Base-by-base conservation (phyloP, 2,888 invertebrate species). In the Lycaena phlaeas region DNA sequence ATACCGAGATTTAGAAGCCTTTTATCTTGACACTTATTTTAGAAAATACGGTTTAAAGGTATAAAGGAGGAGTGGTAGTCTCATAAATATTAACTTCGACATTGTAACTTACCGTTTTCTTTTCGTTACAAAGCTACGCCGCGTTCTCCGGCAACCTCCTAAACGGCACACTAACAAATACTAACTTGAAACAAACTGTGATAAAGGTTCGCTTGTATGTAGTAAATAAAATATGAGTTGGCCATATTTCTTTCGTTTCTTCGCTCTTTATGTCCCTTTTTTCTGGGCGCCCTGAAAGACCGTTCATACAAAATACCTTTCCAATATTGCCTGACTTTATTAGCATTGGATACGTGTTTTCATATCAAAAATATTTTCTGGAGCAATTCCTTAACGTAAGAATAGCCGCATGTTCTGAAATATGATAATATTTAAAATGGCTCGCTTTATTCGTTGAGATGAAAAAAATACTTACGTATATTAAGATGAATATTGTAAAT, bases 211-310 rank as follows among this genome's bases (percentile, higher is more conserved):
- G 68, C 82, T 82, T 84, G 82, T 79, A 73, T 77, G 75, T 74
- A 79, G 82, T 82, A 84, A 84, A 85, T 84, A 85, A 84, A 79
- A 84, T 82, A 85, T 82, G 76, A 78, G 76, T 78, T 73, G 73
- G 66, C 70, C 76, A 77, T 82, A 78, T 78, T 79, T 81, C 76
- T 73, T 79, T 77, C 75, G 74, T 75, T 78, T 78, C 73, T 76
- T 73, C 65, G 57, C 64, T 59, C 76, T 76, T 82, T 81, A 79
- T 72, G 70, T 63, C 71, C 76, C 64, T 70, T 76, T 78, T 76
- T 75, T 76, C 68, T 75, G 70, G 73, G 68, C 64, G 72, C 70
- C 56, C 64, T 62, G 62, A 67, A 67, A 76, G 77, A 76, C 67
- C 75, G 73, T 77, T 78, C 76, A 72, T 78, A 79, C 74, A 79